Conservation (phyloP, 35 echinoderm and acorn worm species). For the Heliocidaris tuberculata region DNA sequence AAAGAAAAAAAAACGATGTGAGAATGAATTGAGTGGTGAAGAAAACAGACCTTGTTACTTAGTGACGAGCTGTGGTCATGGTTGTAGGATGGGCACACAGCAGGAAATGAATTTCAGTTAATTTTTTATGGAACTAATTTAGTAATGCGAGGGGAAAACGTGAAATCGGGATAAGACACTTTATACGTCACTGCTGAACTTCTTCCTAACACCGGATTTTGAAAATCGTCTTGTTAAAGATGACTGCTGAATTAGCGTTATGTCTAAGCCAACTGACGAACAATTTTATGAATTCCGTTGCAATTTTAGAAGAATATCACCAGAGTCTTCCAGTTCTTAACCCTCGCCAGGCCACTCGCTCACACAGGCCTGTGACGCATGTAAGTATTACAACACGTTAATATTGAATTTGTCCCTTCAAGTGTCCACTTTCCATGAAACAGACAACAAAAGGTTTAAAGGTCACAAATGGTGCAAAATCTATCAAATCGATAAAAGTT, state of each 20-base stretch:
- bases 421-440: too few relatives aligned
- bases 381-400: not conserved
- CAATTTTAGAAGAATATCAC: not conserved
- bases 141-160: not conserved
- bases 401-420: too few relatives aligned
- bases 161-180: not conserved
- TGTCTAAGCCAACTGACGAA: not conserved
- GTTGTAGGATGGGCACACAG: not conserved
- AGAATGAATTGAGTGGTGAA: not conserved
- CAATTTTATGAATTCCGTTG: not conserved
- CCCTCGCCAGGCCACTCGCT: not conserved
- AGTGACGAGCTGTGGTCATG: not conserved
- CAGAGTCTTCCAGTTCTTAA: not conserved
- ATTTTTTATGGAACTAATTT: not conserved
- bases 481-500: not conserved
- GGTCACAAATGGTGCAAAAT: not conserved
- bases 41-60: not conserved
- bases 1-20: not conserved
- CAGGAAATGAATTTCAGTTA: not conserved
- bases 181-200: too few relatives aligned
- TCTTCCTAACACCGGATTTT: not conserved
- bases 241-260: not conserved
- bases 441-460: not conserved
- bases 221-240: not conserved
- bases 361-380: not conserved